phyloP scores from a whole-genome alignment of 2,888 invertebrate species.

The Drosophila neutralis region DNA sequence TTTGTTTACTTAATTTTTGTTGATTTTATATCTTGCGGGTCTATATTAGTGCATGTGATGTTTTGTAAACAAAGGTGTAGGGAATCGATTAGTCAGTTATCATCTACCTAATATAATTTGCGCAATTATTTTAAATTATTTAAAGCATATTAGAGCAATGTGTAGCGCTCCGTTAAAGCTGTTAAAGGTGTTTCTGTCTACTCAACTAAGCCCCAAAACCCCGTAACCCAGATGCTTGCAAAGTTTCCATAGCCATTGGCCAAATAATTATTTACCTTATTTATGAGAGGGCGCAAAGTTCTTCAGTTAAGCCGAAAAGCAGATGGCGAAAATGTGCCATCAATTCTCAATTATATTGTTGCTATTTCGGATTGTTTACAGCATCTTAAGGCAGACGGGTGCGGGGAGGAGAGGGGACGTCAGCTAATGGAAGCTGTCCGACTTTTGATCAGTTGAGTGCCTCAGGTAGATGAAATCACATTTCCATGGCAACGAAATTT shows the following conservation, averaged over 20 bases:
- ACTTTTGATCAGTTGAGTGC: constrained; percentile 26
- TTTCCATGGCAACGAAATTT: constrained; percentile 19
- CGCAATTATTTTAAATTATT: neutral
- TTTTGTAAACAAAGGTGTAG: neutral
- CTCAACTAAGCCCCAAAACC: neutral
- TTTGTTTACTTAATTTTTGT: neutral
- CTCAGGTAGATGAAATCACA: constrained; percentile 26
- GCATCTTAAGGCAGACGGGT: neutral
- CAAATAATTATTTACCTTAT: constrained; percentile 32
- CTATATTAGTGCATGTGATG: neutral
- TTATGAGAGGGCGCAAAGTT: constrained; percentile 28
- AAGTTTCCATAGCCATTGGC: constrained; percentile 9
- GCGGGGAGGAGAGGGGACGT: neutral
- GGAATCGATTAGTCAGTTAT: neutral
- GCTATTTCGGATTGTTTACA: constrained; percentile 24
- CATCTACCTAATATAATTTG: neutral
- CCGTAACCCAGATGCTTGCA: neutral
- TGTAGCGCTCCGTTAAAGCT: neutral
- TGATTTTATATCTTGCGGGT: neutral
- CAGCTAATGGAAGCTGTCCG: constrained; percentile 6
- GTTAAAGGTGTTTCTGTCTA: too few relatives aligned
- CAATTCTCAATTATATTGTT: constrained; percentile 46
- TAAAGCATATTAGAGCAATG: neutral
- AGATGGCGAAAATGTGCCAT: constrained; percentile 39
- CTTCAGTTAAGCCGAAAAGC: constrained; percentile 29